Evolutionary conservation across 2,797 vertebrate genomes (phyloP).

Genomic region (Knipowitschia caucasica): DNA sequence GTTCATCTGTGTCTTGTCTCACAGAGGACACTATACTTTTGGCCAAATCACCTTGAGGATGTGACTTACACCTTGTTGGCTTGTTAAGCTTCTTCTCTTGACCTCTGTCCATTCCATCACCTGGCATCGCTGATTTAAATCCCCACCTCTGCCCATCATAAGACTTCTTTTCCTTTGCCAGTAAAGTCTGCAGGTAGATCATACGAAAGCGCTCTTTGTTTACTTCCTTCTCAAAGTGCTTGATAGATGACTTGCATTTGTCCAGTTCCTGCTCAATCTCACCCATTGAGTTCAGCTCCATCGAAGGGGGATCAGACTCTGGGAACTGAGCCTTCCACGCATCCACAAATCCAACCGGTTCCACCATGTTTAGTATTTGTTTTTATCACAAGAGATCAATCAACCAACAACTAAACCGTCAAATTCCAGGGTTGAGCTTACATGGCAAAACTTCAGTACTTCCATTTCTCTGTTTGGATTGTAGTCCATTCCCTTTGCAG

Average conservation of each 20-base stretch:
- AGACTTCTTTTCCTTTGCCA: conserved; percentile 94
- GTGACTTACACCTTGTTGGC: conserved; percentile 65
- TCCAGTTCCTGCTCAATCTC: conserved; percentile 95
- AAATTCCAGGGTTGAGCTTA: conserved; percentile 12
- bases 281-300: conserved; percentile 89
- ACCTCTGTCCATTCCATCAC: conserved; percentile 36
- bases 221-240: conserved; percentile 91
- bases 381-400: conserved; percentile 22
- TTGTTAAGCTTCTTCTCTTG: conserved; percentile 55
- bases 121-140: conserved; percentile 77
- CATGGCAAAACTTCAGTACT: conserved; percentile 10
- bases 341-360: conserved; percentile 94
- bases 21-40: conserved; percentile 63
- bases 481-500: conserved; percentile 22
- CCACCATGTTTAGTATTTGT: conserved; percentile 79
- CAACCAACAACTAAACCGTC: conserved; percentile 23
- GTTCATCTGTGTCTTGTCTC: conserved; percentile 67
- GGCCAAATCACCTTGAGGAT: conserved; percentile 69
- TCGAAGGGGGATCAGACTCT: conserved; percentile 91
- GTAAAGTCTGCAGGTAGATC: conserved; percentile 98
- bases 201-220: conserved; percentile 98
- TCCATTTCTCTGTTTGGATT: conserved; percentile 30
- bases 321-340: conserved; percentile 98
- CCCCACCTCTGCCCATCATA: conserved; percentile 96
- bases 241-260: conserved; percentile 90